These are phyloP conservation scores for Brachyopa scutellaris DNA, from an alignment of 2,888 invertebrate species.

Conservation along the genomic window DNA sequence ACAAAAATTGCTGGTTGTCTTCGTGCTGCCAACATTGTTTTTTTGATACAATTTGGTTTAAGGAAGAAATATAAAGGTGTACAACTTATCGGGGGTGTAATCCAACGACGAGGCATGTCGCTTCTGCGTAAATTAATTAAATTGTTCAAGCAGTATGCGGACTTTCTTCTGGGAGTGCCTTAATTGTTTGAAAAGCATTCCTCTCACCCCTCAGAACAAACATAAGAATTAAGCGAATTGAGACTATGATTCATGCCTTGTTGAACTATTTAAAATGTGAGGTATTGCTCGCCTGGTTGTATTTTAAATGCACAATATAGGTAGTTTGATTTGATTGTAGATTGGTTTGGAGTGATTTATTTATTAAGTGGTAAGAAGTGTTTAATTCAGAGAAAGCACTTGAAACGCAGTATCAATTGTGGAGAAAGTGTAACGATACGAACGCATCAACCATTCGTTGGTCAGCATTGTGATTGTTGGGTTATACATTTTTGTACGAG, in stretches of 20 bases:
- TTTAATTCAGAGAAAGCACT: conserved; percentile 12
- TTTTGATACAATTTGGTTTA: background rate
- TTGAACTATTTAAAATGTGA: background rate
- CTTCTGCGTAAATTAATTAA: conserved; percentile 73
- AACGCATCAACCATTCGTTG: too few species aligned
- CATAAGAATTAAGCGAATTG: background rate
- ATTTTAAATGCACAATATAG: conserved; percentile 25
- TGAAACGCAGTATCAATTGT: background rate
- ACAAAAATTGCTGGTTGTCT: conserved; percentile 47
- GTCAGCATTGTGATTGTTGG: too few species aligned
- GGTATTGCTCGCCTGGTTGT: conserved; percentile 16
- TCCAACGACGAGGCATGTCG: conserved; percentile 42
- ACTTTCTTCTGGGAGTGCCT: conserved; percentile 53
- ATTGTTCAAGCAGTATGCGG: conserved; percentile 72
- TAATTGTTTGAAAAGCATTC: conserved; percentile 51
- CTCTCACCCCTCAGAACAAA: conserved; percentile 11
- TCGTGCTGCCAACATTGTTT: conserved; percentile 36
- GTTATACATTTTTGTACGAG: too few species aligned
- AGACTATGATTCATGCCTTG: background rate
- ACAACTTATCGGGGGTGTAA: too few species aligned
- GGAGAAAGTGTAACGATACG: background rate
- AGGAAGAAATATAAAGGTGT: background rate
- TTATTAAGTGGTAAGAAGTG: background rate
- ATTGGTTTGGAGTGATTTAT: background rate
- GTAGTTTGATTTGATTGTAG: conserved; percentile 7